Percentiles rank a stretch among this genome's conserved stretches.
These are phyloP conservation scores for Pristionchus fissidentatus DNA, from an alignment of 2,888 invertebrate genomes.

Conservation along the genomic window DNA sequence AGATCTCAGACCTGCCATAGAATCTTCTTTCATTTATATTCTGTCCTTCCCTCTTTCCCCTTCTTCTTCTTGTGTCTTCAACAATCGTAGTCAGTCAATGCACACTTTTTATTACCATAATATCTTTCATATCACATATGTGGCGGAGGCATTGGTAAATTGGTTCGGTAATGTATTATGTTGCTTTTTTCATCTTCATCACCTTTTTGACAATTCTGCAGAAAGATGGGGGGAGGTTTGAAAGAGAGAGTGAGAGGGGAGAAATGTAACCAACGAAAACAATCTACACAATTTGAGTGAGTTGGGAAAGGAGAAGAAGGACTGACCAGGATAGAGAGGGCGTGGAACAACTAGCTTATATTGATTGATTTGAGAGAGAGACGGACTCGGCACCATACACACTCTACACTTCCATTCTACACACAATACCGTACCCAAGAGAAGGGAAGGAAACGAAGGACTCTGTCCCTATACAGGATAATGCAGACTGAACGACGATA, in stretches of 20 bases:
- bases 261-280: background rate
- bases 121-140: constrained; percentile 41
- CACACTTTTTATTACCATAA: constrained; percentile 44
- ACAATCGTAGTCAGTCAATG: background rate
- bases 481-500: background rate
- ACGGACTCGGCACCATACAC: constrained; percentile 13
- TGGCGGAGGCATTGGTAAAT: constrained; percentile 39
- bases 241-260: background rate
- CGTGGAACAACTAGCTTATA: background rate
- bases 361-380: background rate
- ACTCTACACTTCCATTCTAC: constrained; percentile 30
- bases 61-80: background rate
- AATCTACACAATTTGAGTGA: constrained; percentile 28
- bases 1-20: no score
- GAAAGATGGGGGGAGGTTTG: background rate
- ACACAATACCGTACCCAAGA: constrained; percentile 24
- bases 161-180: constrained; percentile 30
- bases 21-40: no score
- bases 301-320: background rate
- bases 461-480: constrained; percentile 15
- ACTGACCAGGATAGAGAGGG: constrained; percentile 17
- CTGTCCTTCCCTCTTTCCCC: no score
- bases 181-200: constrained; percentile 24
- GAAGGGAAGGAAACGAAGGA: background rate
- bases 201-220: constrained; percentile 14